Evolutionary conservation across 2,113 vertebrate species (phyloP).

Genomic region (Erythrocebus patas): DNA sequence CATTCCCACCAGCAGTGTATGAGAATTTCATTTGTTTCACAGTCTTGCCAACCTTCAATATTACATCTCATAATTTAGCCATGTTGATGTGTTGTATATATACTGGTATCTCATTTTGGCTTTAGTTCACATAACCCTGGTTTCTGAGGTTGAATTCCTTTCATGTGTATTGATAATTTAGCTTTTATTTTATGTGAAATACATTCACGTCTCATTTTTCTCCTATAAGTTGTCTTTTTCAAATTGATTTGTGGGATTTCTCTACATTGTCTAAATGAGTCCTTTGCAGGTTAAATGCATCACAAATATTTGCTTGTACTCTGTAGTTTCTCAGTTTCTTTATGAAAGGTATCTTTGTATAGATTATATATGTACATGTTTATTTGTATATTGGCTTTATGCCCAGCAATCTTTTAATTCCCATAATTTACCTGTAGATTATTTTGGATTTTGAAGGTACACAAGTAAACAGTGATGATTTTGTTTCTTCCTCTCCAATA

Average conservation of each 20-base stretch:
- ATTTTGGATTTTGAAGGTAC: not conserved
- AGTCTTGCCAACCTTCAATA: not conserved
- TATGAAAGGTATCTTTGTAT: not conserved
- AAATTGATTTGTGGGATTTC: not conserved
- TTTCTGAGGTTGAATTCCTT: not conserved
- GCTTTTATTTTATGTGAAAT: not conserved
- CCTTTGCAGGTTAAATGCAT: not conserved
- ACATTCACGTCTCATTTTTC: not conserved
- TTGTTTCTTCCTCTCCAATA: not conserved
- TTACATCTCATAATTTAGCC: not conserved
- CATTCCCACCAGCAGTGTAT: not conserved
- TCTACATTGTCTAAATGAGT: not conserved
- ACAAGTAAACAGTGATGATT: not conserved
- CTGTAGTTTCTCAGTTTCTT: not conserved
- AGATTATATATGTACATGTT: not conserved
- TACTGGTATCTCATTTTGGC: not conserved
- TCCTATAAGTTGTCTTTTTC: not conserved
- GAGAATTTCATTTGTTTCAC: not conserved
- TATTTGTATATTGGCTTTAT: not conserved
- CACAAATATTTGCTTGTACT: not conserved
- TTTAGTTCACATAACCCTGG: not conserved
- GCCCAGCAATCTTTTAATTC: not conserved
- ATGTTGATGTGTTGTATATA: not conserved
- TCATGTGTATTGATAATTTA: not conserved
- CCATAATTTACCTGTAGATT: not conserved